Base-by-base conservation (phyloP, 2,797 vertebrate genomes). In the Sebastiscus albofasciatus region DNA sequence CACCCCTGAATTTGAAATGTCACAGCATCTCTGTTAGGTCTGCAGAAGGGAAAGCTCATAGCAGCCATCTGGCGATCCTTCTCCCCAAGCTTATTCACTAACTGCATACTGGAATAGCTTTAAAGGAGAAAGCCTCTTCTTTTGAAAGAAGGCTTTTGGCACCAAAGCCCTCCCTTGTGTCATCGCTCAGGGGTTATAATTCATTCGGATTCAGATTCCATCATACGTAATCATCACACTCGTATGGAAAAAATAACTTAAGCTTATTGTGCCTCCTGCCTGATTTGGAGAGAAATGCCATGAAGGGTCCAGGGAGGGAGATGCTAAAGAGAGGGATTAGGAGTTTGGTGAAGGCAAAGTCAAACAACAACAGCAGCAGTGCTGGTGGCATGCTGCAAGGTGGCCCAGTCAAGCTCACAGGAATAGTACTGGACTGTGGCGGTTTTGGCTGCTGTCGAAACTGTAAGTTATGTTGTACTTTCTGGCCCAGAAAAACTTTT, bases 21-120 rank as follows among this genome's bases (percentile, higher is more conserved):
- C 59, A 75, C 12, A 42, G 22, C 60, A 73, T 80, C 62, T 42
- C 54, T 80, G 65, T 71, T 90, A 67, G 29, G 58, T 83, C 78
- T 88, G 75, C 26, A 66, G 60, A 88, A 56, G 4, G 58, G 64
- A 79, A 90, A 88, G 90, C 87, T 91, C 90, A 82, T 79, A 91
- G 79, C 89, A 89, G 89, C 89, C 91, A 91, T 93, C 91, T 94
- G 93, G 60, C 81, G 42, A 62, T 67, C 34, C 77, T 67, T 80
- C 71, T 89, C 80, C 79, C 59, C 11, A 34, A 79, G 89, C 83
- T 83, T 81, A 83, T 87, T 84, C 90, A 82, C 86, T 33, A 79
- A 79, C 81, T 67, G 83, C 82, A 87, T 70, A 80, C 86, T 90
- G 89, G 89, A 91, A 92, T 64, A 82, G 77, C 85, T 93, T 92